A percentile compares a stretch with the other conserved stretches of the same genome.
Conservation (phyloP, 2,888 invertebrate genomes). For the Dryadula phaetusa region DNA sequence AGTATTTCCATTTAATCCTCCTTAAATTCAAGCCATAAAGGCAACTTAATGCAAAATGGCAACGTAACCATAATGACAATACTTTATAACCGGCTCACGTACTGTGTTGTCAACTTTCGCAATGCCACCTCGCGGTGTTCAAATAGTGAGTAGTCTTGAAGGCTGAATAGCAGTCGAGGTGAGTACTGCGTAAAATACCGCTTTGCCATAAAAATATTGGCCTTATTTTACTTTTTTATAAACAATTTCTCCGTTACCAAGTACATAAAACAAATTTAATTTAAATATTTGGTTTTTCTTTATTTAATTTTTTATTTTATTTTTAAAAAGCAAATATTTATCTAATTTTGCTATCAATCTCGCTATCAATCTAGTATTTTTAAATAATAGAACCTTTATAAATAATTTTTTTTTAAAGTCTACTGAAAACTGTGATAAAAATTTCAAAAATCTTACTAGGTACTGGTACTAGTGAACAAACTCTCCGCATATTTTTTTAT, state of each 20-base stretch:
- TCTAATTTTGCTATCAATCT: no score
- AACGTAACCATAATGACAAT: constrained; percentile 65
- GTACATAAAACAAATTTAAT: background rate
- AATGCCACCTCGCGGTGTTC: constrained; percentile 76
- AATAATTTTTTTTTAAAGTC: no score
- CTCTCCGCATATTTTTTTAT: background rate
- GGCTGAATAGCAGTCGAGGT: constrained; percentile 59
- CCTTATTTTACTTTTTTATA: constrained; percentile 16
- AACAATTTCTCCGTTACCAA: constrained; percentile 10
- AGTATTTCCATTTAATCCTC: constrained; percentile 46
- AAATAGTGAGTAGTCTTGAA: constrained; percentile 74
- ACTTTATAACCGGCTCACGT: constrained; percentile 75
- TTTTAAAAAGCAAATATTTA: no score
- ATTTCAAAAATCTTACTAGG: background rate
- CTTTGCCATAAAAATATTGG: constrained; percentile 35
- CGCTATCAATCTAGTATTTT: no score
- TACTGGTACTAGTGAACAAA: background rate
- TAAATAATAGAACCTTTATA: no score
- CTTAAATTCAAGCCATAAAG: constrained; percentile 60
- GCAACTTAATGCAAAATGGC: constrained; percentile 66
- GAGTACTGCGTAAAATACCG: constrained; percentile 42
- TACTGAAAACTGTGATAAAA: background rate
- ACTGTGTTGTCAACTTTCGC: constrained; percentile 80
- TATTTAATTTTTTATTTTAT: no score
- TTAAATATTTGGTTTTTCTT: background rate